phyloP scores from a whole-genome alignment of 2,797 vertebrate species.

The Ctenopoma multispine region DNA sequence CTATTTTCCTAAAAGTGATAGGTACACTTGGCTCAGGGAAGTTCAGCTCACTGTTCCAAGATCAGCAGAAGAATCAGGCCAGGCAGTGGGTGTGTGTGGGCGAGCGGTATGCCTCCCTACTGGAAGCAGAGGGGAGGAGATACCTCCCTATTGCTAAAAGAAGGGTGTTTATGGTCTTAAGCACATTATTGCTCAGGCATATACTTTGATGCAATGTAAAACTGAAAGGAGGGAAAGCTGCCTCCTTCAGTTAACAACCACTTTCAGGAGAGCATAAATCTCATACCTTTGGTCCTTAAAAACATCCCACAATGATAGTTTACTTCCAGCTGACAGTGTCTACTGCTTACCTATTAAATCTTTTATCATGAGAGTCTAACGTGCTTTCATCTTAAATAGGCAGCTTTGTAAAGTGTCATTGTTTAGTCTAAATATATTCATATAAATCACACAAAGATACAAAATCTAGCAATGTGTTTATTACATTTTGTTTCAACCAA shows the following conservation, averaged over 20 bases:
- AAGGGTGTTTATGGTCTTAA: constrained; percentile 46
- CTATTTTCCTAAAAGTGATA: constrained; percentile 56
- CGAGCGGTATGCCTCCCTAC: constrained; percentile 25
- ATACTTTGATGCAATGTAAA: constrained; percentile 51
- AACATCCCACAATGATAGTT: constrained; percentile 7
- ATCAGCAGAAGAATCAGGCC: constrained; percentile 12
- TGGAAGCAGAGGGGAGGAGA: constrained; percentile 37
- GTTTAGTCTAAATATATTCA: background rate
- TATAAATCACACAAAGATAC: background rate
- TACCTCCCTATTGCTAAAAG: constrained; percentile 41
- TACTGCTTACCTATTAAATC: constrained; percentile 5
- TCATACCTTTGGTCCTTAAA: constrained; percentile 12
- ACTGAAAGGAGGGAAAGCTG: constrained; percentile 39
- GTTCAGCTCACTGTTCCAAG: constrained; percentile 42
- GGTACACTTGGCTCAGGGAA: constrained; percentile 22
- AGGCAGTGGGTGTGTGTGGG: constrained; percentile 18
- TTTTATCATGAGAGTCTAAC: background rate
- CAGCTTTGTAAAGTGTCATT: background rate
- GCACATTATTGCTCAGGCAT: constrained; percentile 35
- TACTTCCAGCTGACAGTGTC: background rate
- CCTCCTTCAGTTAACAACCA: constrained; percentile 38
- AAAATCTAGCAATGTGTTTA: background rate
- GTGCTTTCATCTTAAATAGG: background rate
- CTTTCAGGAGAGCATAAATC: constrained; percentile 31
- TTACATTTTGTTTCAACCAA: background rate